Percentiles rank a stretch among this genome's conserved stretches.
These are phyloP conservation scores for Drosophila tropicalis DNA, from an alignment of 1,140 invertebrate genomes.

Conservation along the genomic window DNA sequence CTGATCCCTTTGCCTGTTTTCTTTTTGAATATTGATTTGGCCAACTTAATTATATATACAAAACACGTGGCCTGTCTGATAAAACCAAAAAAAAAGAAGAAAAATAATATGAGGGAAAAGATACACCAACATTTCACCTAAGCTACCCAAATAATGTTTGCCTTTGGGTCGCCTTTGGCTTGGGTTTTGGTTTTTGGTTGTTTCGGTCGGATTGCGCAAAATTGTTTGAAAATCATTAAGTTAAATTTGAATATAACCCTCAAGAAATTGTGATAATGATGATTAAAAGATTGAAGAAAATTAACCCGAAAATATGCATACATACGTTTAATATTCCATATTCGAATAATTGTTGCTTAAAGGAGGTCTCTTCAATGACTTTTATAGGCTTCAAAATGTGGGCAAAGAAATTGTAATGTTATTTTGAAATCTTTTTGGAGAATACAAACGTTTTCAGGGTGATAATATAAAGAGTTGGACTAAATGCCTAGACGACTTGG, in stretches of 20 bases:
- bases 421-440: no score
- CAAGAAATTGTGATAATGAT: constrained; percentile 10
- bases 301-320: background rate
- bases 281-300: constrained; percentile 3
- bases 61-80: constrained; percentile 5
- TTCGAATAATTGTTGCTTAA: no score
- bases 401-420: no score
- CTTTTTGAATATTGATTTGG: constrained; percentile 4
- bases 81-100: background rate
- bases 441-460: no score
- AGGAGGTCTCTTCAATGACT: no score
- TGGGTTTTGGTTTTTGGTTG: background rate
- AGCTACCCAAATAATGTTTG: background rate
- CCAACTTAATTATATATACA: constrained; percentile 9
- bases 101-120: background rate
- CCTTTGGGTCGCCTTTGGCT: background rate
- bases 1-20: constrained; percentile 3
- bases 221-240: constrained; percentile 5
- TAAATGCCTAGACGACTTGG: no score
- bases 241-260: constrained; percentile 11
- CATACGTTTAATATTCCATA: no score
- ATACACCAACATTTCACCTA: constrained; percentile 4
- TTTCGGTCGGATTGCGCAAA: background rate
- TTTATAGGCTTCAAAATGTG: no score
- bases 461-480: no score